Base-by-base conservation (phyloP, 2,113 vertebrate species). In the Erythrolamprus reginae region DNA sequence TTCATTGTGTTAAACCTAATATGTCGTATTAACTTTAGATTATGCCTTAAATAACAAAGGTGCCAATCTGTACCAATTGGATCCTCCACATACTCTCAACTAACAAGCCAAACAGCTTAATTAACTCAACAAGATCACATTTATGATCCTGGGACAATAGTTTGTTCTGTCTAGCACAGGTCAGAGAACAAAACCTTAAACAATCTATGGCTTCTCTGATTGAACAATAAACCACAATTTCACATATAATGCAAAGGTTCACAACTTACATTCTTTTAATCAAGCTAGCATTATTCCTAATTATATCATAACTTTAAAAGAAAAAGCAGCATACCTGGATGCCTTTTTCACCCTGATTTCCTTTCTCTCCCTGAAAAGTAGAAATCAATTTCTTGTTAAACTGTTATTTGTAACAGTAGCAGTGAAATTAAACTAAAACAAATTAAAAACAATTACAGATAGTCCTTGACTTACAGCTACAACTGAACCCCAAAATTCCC, bases 281-380 rank as follows among this genome's bases (percentile, higher is more conserved):
- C 10, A 84, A 23, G 2, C 38, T 48, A 86, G 42, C 70, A 42
- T 21, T 52, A 86, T 89, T 53, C 0, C 45, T 28, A 13, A n/a
- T 77, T 48, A 0, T 88, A 61, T 88, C 21, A 84, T 42, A 38
- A 1, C 19, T 47, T 83, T 45, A 77, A 92, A 90, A 28, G 83
- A 65, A 33, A 15, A 85, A 86, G 92, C 89, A 23, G 77, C 82
- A 52, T 97, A 98, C 98, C 97, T 98, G 97, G 88, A 91, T 93
- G 28, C 98, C 98, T 93, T 77, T 96, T 96, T 97, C 97, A 92
- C 97, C 98, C 93, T 92, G 93, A 89, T 89, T 96, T 96, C 98
- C 98, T 96, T 96, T 97, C 89, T 97, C 97, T 2, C 98, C 98
- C 98, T 98, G 94, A 90, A 96, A 95, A 96, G 61, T 95, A 89